These are phyloP conservation scores for Diploscapter pachys DNA, from an alignment of 1,140 invertebrate genomes.

Conservation along the genomic window DNA sequence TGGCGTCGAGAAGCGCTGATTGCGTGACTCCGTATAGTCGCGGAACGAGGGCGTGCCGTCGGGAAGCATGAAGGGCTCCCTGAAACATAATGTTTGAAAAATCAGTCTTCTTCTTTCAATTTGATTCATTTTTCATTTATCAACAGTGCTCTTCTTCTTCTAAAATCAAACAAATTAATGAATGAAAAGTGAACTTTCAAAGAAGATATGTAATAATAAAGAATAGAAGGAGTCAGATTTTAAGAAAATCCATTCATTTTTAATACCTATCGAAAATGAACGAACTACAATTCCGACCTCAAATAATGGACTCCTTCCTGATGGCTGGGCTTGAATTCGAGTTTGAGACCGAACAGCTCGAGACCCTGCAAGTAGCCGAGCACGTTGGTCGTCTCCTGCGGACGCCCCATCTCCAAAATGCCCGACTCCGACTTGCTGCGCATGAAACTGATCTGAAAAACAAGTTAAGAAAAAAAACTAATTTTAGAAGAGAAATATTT, in stretches of 20 bases:
- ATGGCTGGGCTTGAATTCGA: constrained; percentile 26
- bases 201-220: too few relatives aligned
- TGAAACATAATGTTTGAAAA: constrained; percentile 69
- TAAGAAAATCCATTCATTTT: too few relatives aligned
- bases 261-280: constrained; percentile 8
- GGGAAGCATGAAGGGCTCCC: constrained; percentile 86
- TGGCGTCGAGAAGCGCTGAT: constrained; percentile 72
- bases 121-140: too few relatives aligned
- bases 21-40: constrained; percentile 91
- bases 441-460: constrained; percentile 86
- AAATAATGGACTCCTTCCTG: constrained; percentile 24
- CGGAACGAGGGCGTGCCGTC: constrained; percentile 95
- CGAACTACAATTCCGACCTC: constrained; percentile 26
- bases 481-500: too few relatives aligned
- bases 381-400: constrained; percentile 85
- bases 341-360: constrained; percentile 69
- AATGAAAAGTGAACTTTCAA: too few relatives aligned
- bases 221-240: too few relatives aligned
- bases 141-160: too few relatives aligned
- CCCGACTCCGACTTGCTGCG: constrained; percentile 97
- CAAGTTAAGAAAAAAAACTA: constrained; percentile 4
- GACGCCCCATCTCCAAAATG: constrained; percentile 99
- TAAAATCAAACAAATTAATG: too few relatives aligned
- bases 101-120: too few relatives aligned
- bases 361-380: constrained; percentile 90